Percentiles rank a stretch among this genome's conserved stretches.
Evolutionary conservation across 2,888 invertebrate species (phyloP).

Genomic region (Alloscopus bannaensis): DNA sequence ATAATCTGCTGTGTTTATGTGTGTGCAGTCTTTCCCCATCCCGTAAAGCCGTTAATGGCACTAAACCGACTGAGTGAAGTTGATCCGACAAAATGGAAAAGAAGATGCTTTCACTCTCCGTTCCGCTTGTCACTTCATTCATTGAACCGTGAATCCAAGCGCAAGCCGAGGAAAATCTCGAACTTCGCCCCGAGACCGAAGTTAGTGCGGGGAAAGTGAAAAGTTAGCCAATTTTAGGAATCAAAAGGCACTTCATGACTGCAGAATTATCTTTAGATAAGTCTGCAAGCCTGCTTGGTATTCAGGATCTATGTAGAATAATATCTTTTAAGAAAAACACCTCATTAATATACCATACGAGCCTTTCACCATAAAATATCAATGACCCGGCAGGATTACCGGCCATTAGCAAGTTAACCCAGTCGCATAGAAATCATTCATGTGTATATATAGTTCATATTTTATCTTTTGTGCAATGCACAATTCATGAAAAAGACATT

Average conservation of each 20-base stretch:
- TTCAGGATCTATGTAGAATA: neutral
- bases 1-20: no score
- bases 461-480: no score
- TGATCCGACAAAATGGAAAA: neutral
- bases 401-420: no score
- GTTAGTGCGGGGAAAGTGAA: neutral
- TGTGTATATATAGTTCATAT: no score
- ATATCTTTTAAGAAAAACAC: neutral
- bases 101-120: constrained; percentile 14
- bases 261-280: no score
- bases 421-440: no score
- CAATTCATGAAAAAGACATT: no score
- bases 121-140: constrained; percentile 11
- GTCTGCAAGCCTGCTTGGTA: neutral
- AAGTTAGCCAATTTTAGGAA: no score
- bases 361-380: neutral
- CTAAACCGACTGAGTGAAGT: neutral
- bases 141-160: neutral
- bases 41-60: neutral
- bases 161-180: neutral
- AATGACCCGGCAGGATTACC: no score
- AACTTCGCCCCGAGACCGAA: neutral
- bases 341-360: neutral
- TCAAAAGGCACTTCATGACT: no score
- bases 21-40: no score